Evolutionary conservation across 2,888 invertebrate genomes (phyloP).

Genomic region (Andrena bicolor): DNA sequence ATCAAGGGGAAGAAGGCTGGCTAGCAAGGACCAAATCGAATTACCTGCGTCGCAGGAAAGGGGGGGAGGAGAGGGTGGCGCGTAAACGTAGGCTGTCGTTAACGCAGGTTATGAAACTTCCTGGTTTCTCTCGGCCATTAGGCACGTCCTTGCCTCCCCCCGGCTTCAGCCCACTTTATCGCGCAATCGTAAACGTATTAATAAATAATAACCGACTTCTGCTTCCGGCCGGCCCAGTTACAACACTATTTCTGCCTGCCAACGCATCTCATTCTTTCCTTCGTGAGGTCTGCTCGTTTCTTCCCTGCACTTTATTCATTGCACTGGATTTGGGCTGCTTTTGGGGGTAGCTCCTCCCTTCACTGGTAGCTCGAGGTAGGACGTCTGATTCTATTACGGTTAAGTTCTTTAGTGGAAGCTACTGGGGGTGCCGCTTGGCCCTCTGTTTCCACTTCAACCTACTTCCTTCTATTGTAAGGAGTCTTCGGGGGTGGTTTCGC

Average conservation of each 20-base stretch:
- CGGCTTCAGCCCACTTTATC: constrained; percentile 64
- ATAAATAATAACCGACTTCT: constrained; percentile 70
- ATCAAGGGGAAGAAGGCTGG: constrained; percentile 17
- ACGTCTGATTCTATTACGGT: too few relatives aligned
- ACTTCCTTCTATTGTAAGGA: neutral
- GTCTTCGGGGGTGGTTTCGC: too few relatives aligned
- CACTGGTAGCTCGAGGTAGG: too few relatives aligned
- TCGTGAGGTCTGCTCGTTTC: neutral
- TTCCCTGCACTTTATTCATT: neutral
- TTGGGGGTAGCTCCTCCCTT: too few relatives aligned
- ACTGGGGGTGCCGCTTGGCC: neutral
- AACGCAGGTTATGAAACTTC: constrained; percentile 73
- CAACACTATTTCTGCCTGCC: neutral
- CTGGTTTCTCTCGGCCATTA: constrained; percentile 74
- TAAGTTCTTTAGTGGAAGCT: too few relatives aligned
- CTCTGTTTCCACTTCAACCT: constrained; percentile 1
- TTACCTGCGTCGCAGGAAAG: constrained; percentile 8
- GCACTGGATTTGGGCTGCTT: neutral
- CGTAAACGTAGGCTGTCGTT: constrained; percentile 73
- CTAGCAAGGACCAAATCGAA: constrained; percentile 40
- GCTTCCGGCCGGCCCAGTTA: neutral
- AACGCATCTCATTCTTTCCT: neutral
- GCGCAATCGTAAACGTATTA: constrained; percentile 74
- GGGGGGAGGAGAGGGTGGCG: constrained; percentile 3
- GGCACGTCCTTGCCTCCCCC: constrained; percentile 47